These are phyloP conservation scores for Pogonus chalceus DNA, from an alignment of 1,140 invertebrate genomes.

Conservation along the genomic window DNA sequence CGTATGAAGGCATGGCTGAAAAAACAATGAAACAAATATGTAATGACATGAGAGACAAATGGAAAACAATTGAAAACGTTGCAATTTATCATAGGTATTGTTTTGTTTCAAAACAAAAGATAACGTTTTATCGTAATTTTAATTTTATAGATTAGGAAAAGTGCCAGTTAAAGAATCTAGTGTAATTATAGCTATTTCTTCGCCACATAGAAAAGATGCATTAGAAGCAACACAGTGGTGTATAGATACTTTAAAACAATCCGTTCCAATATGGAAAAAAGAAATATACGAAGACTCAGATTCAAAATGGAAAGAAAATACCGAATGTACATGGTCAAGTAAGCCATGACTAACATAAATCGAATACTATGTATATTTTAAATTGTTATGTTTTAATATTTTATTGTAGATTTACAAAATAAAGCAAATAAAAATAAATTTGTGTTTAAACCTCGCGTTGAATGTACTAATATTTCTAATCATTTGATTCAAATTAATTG, in stretches of 20 bases:
- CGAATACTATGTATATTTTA: not conserved
- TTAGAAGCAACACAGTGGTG: conserved; percentile 72
- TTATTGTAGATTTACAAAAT: conserved; percentile 5
- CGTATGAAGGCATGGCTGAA: conserved; percentile 83
- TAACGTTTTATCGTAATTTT: conserved; percentile 14
- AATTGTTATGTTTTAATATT: conserved; percentile 9
- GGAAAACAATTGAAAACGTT: conserved; percentile 63
- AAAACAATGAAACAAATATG: conserved; percentile 77
- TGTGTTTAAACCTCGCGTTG: conserved; percentile 26
- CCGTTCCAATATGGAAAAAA: conserved; percentile 95
- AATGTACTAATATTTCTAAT: conserved; percentile 31
- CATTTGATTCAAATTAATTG: conserved; percentile 51
- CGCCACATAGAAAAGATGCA: conserved; percentile 73
- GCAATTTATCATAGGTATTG: conserved; percentile 67
- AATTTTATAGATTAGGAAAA: conserved; percentile 52
- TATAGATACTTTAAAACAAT: conserved; percentile 77
- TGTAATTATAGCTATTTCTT: conserved; percentile 82
- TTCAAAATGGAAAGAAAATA: conserved; percentile 64
- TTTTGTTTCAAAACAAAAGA: not conserved
- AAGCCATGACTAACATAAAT: not conserved
- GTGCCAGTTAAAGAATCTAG: conserved; percentile 86
- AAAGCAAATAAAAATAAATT: conserved; percentile 11
- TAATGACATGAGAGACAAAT: conserved; percentile 54
- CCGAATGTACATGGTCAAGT: conserved; percentile 61
- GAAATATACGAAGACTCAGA: conserved; percentile 66